phyloP scores from a whole-genome alignment of 2,888 invertebrate species.

The Mellilla xanthometata region DNA sequence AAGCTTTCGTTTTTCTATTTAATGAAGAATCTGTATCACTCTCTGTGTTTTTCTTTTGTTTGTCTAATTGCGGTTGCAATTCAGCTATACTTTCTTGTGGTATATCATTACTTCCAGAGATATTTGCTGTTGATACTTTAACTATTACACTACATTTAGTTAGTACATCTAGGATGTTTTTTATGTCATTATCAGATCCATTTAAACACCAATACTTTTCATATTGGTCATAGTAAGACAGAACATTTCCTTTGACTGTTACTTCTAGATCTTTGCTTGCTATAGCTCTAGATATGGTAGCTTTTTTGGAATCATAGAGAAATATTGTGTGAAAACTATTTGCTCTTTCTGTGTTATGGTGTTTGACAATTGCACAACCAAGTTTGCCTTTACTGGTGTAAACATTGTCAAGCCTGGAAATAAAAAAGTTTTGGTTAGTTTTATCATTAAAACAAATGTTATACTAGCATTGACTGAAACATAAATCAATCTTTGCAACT shows the following conservation, averaged over 20 bases:
- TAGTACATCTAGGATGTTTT: slow-evolving; percentile 49
- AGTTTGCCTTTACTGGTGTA: slow-evolving; percentile 61
- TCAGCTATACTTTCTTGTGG: slow-evolving; percentile 33
- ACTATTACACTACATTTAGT: slow-evolving; percentile 45
- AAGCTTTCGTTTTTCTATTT: slow-evolving; percentile 61
- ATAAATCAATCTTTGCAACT: too few species aligned
- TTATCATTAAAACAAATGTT: too few species aligned
- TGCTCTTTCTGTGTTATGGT: slow-evolving; percentile 34
- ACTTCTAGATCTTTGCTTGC: slow-evolving; percentile 50
- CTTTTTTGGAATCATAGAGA: slow-evolving; percentile 66
- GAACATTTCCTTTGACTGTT: slow-evolving; percentile 53
- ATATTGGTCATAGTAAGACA: slow-evolving; percentile 64
- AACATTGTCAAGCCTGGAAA: slow-evolving; percentile 55
- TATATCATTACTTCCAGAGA: slow-evolving; percentile 29
- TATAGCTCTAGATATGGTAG: slow-evolving; percentile 55
- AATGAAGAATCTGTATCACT: slow-evolving; percentile 66
- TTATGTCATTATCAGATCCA: slow-evolving; percentile 51
- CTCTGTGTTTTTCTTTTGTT: slow-evolving; percentile 44
- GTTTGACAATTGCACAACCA: slow-evolving; percentile 67
- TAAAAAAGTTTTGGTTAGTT: too few species aligned
- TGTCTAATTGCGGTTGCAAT: too few species aligned
- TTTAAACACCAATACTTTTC: slow-evolving; percentile 66
- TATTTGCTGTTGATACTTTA: slow-evolving; percentile 23
- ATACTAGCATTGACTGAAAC: too few species aligned
- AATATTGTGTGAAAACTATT: slow-evolving; percentile 47